Evolutionary conservation across 1,140 invertebrate species (phyloP), one percentile per base, ranked within the genome.

Genomic region (Mesaphorura yosii): DNA sequence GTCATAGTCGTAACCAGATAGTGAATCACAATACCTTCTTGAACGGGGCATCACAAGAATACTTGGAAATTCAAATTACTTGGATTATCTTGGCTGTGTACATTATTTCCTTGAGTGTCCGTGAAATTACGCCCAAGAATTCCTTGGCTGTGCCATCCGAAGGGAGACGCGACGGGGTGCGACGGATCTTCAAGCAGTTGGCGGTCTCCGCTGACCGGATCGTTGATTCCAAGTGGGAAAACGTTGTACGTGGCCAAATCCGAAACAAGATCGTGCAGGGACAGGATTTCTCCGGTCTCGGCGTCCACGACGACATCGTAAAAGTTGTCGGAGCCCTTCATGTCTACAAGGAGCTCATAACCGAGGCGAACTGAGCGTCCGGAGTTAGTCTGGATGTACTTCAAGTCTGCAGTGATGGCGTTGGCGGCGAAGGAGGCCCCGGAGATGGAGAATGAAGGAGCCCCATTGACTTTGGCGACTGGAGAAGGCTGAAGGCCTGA

Each of bases 201-300:
- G 10, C 46, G 25, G 23, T 48, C 46, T 14, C 46, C 29, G 7
- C 12, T 22, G 3, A n/a, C 5, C 19, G 46, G 46, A 37, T 48
- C 46, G 23, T 48, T 48, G 26, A 34, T 37, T 26, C 46, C 46
- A 12, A 48, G 28, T 12, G 46, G 46, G 28, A 34, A 48, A n/a
- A 48, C 46, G 23, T 48, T 48, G 46, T 48, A 48, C 25, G 40
- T 19, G 7, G 44, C 44, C n/a, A n/a, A n/a, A 19, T 46, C 44
- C 7, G 44, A 46, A 25, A 46, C 25, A 23, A 23, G 29, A 28
- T 46, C 44, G 19, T 27, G 14, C 6, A 46, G 44, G 7, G 6
- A 20, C 7, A 46, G 4, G 19, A 46, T 27, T 26, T 46, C 44
- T 23, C 29, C 20, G 5, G 44, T 46, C 5, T 6, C 29, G 7